Evolutionary conservation across 2,888 invertebrate species (phyloP).

Genomic region (Pyralis farinalis): DNA sequence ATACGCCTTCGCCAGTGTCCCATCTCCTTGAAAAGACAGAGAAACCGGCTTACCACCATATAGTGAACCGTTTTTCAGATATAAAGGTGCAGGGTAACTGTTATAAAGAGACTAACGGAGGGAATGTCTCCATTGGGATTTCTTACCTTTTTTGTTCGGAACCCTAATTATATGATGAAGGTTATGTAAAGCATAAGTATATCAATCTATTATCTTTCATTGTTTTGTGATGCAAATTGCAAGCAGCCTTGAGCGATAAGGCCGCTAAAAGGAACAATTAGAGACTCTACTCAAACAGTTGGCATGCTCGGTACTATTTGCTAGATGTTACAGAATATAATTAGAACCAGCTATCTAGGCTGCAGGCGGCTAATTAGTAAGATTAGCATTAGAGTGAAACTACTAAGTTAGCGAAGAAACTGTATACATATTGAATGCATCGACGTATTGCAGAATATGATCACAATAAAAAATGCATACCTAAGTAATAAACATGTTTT

Average conservation of each 20-base stretch:
- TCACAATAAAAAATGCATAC: too few relatives aligned
- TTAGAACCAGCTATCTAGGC: slow-evolving; percentile 49
- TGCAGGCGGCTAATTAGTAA: slow-evolving; percentile 43
- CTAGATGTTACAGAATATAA: slow-evolving; percentile 62
- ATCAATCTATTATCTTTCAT: slow-evolving; percentile 34
- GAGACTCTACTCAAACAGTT: slow-evolving; percentile 55
- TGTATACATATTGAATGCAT: too few relatives aligned
- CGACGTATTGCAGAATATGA: too few relatives aligned
- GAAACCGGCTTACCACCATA: too few relatives aligned
- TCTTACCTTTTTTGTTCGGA: slow-evolving; percentile 2
- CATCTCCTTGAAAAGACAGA: too few relatives aligned
- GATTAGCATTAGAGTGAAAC: slow-evolving; percentile 45
- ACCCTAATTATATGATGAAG: slow-evolving; percentile 26
- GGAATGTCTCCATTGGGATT: too few relatives aligned
- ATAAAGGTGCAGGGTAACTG: too few relatives aligned
- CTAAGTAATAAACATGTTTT: too few relatives aligned
- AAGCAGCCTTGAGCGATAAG: slow-evolving; percentile 40
- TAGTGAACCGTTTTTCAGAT: too few relatives aligned
- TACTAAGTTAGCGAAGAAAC: too few relatives aligned
- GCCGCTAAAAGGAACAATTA: slow-evolving; percentile 63
- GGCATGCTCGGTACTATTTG: slow-evolving; percentile 19
- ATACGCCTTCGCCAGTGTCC: too few relatives aligned
- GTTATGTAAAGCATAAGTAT: slow-evolving; percentile 31
- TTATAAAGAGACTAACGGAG: too few relatives aligned
- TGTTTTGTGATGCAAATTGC: slow-evolving; percentile 41